These are phyloP conservation scores for Neuroterus valhalla DNA, from an alignment of 1,140 invertebrate genomes.

Conservation along the genomic window DNA sequence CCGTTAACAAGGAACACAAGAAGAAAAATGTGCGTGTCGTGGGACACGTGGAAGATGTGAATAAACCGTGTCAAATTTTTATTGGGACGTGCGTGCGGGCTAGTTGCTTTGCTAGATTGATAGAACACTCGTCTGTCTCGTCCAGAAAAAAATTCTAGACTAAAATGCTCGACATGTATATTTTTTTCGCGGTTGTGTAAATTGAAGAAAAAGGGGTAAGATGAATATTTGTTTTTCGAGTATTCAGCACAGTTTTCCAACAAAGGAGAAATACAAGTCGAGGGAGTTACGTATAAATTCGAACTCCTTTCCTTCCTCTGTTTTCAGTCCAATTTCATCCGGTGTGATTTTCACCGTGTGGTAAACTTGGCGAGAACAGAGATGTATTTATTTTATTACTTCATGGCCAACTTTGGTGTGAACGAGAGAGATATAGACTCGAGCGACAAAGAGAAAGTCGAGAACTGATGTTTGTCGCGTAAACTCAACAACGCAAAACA, in stretches of 20 bases:
- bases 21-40: no score
- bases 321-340: constrained; percentile 27
- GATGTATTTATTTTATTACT: no score
- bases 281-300: constrained; percentile 14
- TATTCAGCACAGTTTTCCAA: background rate
- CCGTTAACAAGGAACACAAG: no score
- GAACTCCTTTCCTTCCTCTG: constrained; percentile 25
- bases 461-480: background rate
- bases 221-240: background rate
- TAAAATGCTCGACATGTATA: no score
- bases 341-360: constrained; percentile 27
- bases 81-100: no score
- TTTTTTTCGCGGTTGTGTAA: no score
- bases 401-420: background rate
- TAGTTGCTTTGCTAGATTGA: no score
- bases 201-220: no score
- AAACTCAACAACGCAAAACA: constrained; percentile 6
- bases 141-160: no score
- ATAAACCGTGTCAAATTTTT: no score
- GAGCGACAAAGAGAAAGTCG: constrained; percentile 21
- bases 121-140: no score
- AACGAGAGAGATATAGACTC: constrained; percentile 11
- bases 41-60: no score
- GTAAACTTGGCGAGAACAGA: background rate
- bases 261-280: background rate